Percentiles rank a stretch among this genome's conserved stretches.
phyloP scores from a whole-genome alignment of 2,113 vertebrate genomes.

The Oncorhynchus tshawytscha region DNA sequence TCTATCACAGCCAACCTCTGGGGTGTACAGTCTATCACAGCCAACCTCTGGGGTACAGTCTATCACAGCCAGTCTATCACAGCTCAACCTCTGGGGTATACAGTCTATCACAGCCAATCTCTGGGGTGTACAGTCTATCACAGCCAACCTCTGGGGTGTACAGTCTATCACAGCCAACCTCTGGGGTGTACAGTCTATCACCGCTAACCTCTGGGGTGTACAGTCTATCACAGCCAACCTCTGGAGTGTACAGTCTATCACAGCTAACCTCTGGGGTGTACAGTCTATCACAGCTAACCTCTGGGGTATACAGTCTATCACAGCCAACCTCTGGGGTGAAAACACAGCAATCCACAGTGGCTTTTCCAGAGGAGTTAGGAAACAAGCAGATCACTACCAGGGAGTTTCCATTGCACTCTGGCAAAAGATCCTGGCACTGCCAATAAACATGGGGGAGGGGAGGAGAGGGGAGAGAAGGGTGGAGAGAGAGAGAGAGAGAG shows the following conservation, averaged over 20 bases:
- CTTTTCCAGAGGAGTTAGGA: conserved; percentile 37
- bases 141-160: conserved; percentile 1
- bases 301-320: background rate
- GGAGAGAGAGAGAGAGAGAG: conserved; percentile 20
- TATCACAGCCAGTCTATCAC: too few relatives aligned
- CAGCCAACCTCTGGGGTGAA: background rate
- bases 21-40: too few relatives aligned
- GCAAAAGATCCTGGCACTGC: conserved; percentile 42
- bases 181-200: background rate
- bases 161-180: too few relatives aligned
- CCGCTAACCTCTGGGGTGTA: conserved; percentile 1
- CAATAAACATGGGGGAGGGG: conserved; percentile 48
- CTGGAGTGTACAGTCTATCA: too few relatives aligned
- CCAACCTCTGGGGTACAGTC: background rate
- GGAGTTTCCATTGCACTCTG: conserved; percentile 71
- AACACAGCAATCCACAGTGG: conserved; percentile 35
- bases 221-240: too few relatives aligned
- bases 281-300: background rate
- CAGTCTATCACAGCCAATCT: too few relatives aligned
- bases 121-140: background rate
- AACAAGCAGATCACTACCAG: conserved; percentile 38
- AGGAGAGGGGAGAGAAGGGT: conserved; percentile 21
- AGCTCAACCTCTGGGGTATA: too few relatives aligned
- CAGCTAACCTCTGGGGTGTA: too few relatives aligned
- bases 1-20: too few relatives aligned